Evolutionary conservation across 2,113 vertebrate species (phyloP), one percentile per base, ranked within the genome.

Genomic region (Lampris megalopsis): DNA sequence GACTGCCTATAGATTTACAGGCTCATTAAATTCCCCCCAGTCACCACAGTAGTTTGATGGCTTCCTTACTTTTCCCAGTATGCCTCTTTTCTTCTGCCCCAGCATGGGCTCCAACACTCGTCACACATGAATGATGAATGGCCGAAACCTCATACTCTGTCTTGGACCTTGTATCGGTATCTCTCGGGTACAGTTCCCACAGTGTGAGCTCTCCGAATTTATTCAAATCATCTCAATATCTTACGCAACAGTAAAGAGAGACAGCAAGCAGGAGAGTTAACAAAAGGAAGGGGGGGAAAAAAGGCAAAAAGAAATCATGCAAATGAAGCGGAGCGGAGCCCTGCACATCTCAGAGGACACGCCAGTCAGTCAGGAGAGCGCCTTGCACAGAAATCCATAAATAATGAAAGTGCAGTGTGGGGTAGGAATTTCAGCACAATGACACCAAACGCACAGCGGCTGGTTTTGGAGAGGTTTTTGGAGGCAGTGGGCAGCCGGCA

Each of bases 151-250:
- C 68, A 42, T 47, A 40, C 59, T 71, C 56, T 3, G 4, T 59
- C 64, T 77, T 38, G 77, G 63, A 70, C 69, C 52, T 66, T 63
- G 65, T 77, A 77, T 81, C 80, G 59, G 77, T 77, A 82, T 73
- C 67, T 81, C 72, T 50, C 52, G 66, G 56, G 79, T 62, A 3
- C 58, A 54, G 41, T 63, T 41, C 59, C 59, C 24, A 24, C 59
- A 54, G 47, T n/a, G 6, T 42, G n/a, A 49, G 71, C 64, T 56
- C 36, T 24, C 2, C 50, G 38, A 60, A 80, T 86, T 63, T 66
- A 67, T 47, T 62, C 1, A 3, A 50, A 4, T 60, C 61, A 57
- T 52, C 24, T 24, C 24, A 24, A 24, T 24, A 24, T 24, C 24
- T 24, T 24, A 81, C 40, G 48, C 7, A 73, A 75, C 24, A 62